Percentiles rank a stretch among this genome's conserved stretches.
Evolutionary conservation across 2,797 vertebrate genomes (phyloP).

Genomic region (Notolepis coatsorum): DNA sequence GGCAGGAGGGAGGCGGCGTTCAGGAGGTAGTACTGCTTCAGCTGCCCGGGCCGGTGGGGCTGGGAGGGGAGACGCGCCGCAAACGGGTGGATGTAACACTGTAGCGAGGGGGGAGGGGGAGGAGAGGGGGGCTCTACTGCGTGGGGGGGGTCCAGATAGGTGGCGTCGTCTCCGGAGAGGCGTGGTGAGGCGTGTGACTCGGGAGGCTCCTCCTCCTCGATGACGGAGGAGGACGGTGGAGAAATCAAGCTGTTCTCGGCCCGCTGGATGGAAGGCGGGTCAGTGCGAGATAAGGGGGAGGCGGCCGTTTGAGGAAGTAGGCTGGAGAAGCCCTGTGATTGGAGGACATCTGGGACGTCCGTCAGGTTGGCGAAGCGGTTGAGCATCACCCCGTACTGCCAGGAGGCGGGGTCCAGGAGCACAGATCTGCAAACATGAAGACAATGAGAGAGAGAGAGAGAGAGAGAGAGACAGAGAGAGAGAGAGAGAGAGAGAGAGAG

Average conservation of each 20-base stretch:
- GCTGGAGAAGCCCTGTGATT: slow-evolving; percentile 79
- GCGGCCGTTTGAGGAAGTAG: slow-evolving; percentile 66
- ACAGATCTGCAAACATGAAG: slow-evolving; percentile 81
- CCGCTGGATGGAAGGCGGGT: slow-evolving; percentile 17
- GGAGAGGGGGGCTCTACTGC: too few relatives aligned
- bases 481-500: too few relatives aligned
- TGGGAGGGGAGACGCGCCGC: slow-evolving; percentile 84
- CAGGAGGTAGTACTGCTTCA: slow-evolving; percentile 93
- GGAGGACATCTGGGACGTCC: slow-evolving; percentile 79
- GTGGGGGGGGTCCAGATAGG: slow-evolving; percentile 38
- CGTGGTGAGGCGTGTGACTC: slow-evolving; percentile 6
- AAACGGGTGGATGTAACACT: slow-evolving; percentile 84
- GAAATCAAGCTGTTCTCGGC: slow-evolving; percentile 17
- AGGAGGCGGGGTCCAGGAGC: slow-evolving; percentile 83
- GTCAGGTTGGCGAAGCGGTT: slow-evolving; percentile 86
- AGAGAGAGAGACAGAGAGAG: too few relatives aligned
- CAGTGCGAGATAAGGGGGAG: slow-evolving; percentile 7
- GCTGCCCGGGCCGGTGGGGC: slow-evolving; percentile 83
- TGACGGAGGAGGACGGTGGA: slow-evolving; percentile 1
- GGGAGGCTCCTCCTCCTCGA: slow-evolving; percentile 6
- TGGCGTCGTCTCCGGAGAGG: too few relatives aligned
- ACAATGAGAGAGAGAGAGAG: slow-evolving; percentile 7
- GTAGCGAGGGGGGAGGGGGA: slow-evolving; percentile 65
- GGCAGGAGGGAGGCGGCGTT: slow-evolving; percentile 94
- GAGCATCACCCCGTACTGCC: slow-evolving; percentile 92